Evolutionary conservation across 2,113 vertebrate genomes (phyloP), one percentile per base, ranked within the genome.

Genomic region (Eurypyga helias): DNA sequence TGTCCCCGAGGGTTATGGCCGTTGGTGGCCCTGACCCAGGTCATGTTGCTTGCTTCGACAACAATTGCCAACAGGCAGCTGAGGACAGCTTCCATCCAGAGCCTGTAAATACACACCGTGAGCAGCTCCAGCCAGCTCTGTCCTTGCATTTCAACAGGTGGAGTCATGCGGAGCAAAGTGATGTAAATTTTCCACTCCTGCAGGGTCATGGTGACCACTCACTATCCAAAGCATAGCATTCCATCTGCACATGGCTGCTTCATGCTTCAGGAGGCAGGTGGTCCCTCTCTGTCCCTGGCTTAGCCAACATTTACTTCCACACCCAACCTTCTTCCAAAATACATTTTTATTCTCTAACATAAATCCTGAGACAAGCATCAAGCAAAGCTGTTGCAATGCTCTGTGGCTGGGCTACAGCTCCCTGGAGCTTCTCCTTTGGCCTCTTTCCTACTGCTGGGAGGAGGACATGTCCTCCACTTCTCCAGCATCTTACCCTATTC

Each of bases 101-200:
- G 51, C 33, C 51, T 78, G 34, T 87, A 91, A 89, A 86, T 60
- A 24, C 81, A 78, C 24, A 75, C 7, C 2, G 2, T 28, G 61
- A 93, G 48, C 54, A 70, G 20, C 51, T 80, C 54, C 54, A 83
- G 38, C 28, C 73, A 65, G 0, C 13, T 72, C 45, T 79, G 52
- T 52, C 80, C 61, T 87, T 94, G n/a, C 33, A 76, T 94, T 91
- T 95, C 78, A 91, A 87, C 73, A 95, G 61, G 57, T 82, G 84
- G 69, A 91, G 33, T 67, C 26, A 80, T 6, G 6, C 69, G 66
- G 49, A 90, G 41, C 19, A 70, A 90, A 93, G 31, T 4, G 36
- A 61, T 49, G 34, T 52, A 69, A 57, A 72, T 60, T 79, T 93
- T 61, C 54, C 45, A 46, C 72, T 94, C 52, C 73, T 72, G 24